Evolutionary conservation across 2,113 vertebrate species (phyloP), one percentile per base, ranked within the genome.

Genomic region (Electrona antarctica): DNA sequence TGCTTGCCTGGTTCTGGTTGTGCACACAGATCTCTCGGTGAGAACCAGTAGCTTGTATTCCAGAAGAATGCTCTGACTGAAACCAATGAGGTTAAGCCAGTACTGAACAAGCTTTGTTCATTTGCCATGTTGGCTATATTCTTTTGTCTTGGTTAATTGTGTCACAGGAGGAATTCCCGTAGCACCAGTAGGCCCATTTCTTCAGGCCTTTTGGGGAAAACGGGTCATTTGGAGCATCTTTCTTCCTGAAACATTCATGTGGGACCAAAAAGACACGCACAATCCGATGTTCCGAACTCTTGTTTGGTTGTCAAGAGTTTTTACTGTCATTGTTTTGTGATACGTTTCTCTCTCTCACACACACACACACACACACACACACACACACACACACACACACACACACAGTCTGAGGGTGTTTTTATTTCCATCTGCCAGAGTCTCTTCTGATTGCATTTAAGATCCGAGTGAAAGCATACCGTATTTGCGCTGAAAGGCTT

Each of bases 31-130:
- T 41, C 67, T 67, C 70, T 80, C 80, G 74, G 68, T 76, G 66
- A 13, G 64, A 77, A 85, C 85, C 82, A 76, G 85, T 90, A 87
- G 76, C 89, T 89, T 90, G 90, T 76, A 88, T 93, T 90, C 67
- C 47, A 59, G 59, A 81, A 64, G 78, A 79, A 67, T 28, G 68
- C 65, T 83, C 15, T 74, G 21, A 3, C 64, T 69, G 73, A 85
- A 81, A 79, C 72, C 78, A 79, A 68, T 79, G 79, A 90, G 87
- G 74, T 78, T 64, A 82, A 88, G 88, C 89, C 88, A 90, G 71
- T 69, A 74, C 80, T 57, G 74, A 70, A 71, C 62, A 63, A 78
- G 71, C 79, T 51, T 50, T 51, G 72, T 73, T 8, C 78, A 71
- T 76, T 82, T 77, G 75, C 72, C n/a, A 21, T 10, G 64, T 74